A percentile compares a stretch with the other conserved stretches of the same genome.
Evolutionary conservation across 1,140 invertebrate genomes (phyloP).

Genomic region (Nasonia vitripennis): DNA sequence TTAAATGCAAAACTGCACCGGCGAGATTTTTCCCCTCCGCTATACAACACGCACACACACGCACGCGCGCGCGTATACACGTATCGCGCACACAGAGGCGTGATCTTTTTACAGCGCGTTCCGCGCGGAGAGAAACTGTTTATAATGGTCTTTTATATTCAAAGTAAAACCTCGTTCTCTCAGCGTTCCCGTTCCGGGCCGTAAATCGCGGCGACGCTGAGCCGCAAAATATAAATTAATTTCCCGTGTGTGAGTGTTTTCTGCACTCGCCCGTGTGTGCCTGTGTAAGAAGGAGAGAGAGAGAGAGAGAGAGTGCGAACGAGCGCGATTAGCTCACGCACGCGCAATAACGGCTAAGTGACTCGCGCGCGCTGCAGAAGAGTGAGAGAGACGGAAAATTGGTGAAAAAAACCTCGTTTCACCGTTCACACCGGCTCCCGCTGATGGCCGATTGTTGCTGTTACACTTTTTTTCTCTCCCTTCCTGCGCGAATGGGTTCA

Average conservation of each 20-base stretch:
- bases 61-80: neutral
- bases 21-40: slow-evolving; percentile 37
- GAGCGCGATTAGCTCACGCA: slow-evolving; percentile 31
- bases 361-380: neutral
- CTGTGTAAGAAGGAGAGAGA: neutral
- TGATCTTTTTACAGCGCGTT: slow-evolving; percentile 44
- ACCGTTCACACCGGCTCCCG: neutral
- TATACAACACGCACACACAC: neutral
- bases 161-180: slow-evolving; percentile 49
- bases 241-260: slow-evolving; percentile 48
- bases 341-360: slow-evolving; percentile 17
- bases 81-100: neutral
- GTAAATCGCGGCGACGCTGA: slow-evolving; percentile 54
- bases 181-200: slow-evolving; percentile 44
- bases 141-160: slow-evolving; percentile 52
- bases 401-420: slow-evolving; percentile 21
- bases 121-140: slow-evolving; percentile 46
- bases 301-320: neutral
- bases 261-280: neutral
- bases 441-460: slow-evolving; percentile 5
- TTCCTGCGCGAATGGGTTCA: neutral
- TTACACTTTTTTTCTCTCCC: neutral
- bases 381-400: neutral
- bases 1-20: slow-evolving; percentile 46
- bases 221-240: slow-evolving; percentile 54